Conservation (phyloP, 1,140 invertebrate species). For the Bombus waltoni region DNA sequence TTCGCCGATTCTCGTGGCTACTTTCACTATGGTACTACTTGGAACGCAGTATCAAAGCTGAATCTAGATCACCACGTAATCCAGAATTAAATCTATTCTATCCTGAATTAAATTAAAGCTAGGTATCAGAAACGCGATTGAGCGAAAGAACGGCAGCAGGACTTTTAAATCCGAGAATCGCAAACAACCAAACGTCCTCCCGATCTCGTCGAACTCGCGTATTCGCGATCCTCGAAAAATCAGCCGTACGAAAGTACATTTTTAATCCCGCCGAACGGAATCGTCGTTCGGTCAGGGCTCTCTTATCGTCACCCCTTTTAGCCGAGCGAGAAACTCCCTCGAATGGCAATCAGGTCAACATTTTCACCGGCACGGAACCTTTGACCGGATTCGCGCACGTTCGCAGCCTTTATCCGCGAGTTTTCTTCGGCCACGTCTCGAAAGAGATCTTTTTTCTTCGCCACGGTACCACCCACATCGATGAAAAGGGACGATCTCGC, state of each 20-base stretch:
- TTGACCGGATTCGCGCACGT: background rate
- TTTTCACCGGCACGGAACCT: background rate
- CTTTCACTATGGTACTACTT: no score
- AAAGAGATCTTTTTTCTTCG: background rate
- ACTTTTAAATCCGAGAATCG: no score
- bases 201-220: background rate
- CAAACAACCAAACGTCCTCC: no score
- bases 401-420: background rate
- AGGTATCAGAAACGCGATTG: no score
- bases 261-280: background rate
- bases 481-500: conserved; percentile 24
- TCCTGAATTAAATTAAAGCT: no score
- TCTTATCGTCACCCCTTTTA: background rate
- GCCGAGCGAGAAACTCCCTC: background rate
- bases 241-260: background rate
- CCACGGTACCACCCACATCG: background rate
- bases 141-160: no score
- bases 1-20: no score
- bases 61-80: no score
- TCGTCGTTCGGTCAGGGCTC: background rate
- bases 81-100: rapidly evolving
- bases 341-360: background rate
- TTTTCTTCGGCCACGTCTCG: background rate
- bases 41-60: no score
- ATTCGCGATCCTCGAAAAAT: background rate